Evolutionary conservation across 2,888 invertebrate genomes (phyloP).

Genomic region (Aphidoletes aphidimyza): DNA sequence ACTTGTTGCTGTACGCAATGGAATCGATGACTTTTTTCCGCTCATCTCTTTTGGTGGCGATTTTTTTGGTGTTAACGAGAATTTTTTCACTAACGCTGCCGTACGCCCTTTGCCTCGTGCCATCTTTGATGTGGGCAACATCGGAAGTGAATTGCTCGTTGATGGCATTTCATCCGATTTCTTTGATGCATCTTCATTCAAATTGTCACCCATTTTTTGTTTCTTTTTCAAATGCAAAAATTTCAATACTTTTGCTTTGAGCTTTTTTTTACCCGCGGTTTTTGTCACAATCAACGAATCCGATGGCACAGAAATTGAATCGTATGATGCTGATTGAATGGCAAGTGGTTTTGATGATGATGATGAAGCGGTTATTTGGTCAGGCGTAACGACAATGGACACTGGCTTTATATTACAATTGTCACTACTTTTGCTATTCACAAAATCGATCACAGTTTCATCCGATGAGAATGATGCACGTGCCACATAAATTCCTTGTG

Average conservation of each 20-base stretch:
- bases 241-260: neutral
- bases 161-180: slow-evolving; percentile 24
- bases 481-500: slow-evolving; percentile 21
- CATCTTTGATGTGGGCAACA: neutral
- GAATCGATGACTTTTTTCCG: neutral
- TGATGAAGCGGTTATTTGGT: neutral
- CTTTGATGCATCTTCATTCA: neutral
- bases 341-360: neutral
- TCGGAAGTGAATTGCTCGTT: neutral
- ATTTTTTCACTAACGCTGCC: slow-evolving; percentile 39
- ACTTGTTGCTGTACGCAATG: slow-evolving; percentile 14
- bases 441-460: slow-evolving; percentile 53
- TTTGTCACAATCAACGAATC: neutral
- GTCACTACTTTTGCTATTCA: neutral
- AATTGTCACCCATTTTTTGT: neutral
- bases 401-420: neutral
- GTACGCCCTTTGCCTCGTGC: slow-evolving; percentile 17
- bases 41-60: neutral
- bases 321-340: neutral
- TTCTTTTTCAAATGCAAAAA: slow-evolving; percentile 31
- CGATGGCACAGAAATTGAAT: neutral
- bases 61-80: neutral
- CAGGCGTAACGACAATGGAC: neutral
- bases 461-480: slow-evolving; percentile 50
- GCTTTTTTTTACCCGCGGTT: neutral